These are phyloP conservation scores for Dicyrtomina minuta DNA, from an alignment of 2,888 invertebrate genomes.

Conservation along the genomic window DNA sequence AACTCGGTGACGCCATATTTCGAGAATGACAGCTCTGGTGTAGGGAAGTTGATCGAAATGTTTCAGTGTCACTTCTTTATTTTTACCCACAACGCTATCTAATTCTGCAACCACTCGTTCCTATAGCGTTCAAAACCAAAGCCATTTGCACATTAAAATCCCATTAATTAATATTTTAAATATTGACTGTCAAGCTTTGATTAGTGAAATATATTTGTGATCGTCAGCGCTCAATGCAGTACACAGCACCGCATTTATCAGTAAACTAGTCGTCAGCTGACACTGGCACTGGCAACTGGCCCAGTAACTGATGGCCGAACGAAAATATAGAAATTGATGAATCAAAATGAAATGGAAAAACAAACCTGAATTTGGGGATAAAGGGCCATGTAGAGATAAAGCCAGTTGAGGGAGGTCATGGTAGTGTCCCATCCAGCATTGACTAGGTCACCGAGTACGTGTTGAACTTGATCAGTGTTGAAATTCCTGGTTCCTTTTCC, in stretches of 20 bases:
- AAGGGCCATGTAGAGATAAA: constrained; percentile 73
- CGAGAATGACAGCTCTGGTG: constrained; percentile 73
- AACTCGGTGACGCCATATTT: constrained; percentile 75
- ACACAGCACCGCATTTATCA: no score
- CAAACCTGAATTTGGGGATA: constrained; percentile 67
- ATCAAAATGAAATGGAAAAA: background rate
- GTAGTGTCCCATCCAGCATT: constrained; percentile 86
- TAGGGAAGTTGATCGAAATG: constrained; percentile 64
- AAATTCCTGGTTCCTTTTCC: constrained; percentile 58
- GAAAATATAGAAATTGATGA: background rate
- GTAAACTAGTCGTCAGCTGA: no score
- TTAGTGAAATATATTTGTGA: no score
- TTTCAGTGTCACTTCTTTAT: constrained; percentile 58
- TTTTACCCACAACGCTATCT: constrained; percentile 52
- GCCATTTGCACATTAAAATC: background rate
- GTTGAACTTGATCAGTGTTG: constrained; percentile 69
- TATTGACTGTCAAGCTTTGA: no score
- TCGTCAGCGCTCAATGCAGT: no score
- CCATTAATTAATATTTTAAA: no score
- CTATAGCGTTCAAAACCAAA: constrained; percentile 61
- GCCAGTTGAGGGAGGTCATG: constrained; percentile 77
- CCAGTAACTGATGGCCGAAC: no score
- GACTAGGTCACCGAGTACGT: constrained; percentile 77
- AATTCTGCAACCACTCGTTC: constrained; percentile 65
- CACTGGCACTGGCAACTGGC: no score